These are phyloP conservation scores for Drosophila aldrichi DNA, from an alignment of 2,888 invertebrate genomes.

Conservation along the genomic window DNA sequence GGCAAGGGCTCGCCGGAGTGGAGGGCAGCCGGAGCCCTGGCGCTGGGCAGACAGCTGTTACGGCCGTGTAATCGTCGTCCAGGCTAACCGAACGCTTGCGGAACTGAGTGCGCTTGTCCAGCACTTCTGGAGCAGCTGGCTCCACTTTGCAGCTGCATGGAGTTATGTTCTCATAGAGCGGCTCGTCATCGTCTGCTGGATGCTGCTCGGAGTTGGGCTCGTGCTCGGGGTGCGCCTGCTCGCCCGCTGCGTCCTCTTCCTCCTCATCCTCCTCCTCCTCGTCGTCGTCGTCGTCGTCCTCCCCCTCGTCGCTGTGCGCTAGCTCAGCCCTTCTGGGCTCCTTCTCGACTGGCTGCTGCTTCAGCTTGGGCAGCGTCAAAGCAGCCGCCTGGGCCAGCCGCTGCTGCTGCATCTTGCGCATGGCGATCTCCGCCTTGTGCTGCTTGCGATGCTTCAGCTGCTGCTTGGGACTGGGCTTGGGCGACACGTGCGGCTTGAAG, in stretches of 20 bases:
- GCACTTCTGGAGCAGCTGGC: conserved; percentile 47
- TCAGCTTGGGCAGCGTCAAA: conserved; percentile 64
- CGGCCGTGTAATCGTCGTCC: conserved; percentile 86
- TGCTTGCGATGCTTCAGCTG: conserved; percentile 89
- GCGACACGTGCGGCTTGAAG: conserved; percentile 92
- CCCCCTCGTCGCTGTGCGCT: conserved; percentile 59
- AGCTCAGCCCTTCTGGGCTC: conserved; percentile 62
- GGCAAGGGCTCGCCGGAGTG: conserved; percentile 88
- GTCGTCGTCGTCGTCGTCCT: conserved; percentile 47
- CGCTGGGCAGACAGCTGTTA: conserved; percentile 66
- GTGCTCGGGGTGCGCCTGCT: conserved; percentile 28
- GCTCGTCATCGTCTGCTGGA: conserved; percentile 68
- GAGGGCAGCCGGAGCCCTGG: conserved; percentile 86
- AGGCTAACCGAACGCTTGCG: conserved; percentile 91
- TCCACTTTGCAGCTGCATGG: conserved; percentile 84
- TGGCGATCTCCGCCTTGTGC: conserved; percentile 85
- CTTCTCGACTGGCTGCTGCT: conserved; percentile 54
- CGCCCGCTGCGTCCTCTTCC: conserved; percentile 28
- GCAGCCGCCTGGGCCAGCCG: conserved; percentile 81
- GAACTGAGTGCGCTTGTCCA: conserved; percentile 88
- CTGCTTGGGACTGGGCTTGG: conserved; percentile 87
- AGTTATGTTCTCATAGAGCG: conserved; percentile 82
- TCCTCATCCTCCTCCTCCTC: conserved; percentile 51
- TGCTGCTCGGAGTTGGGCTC: conserved; percentile 48
- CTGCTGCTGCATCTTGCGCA: conserved; percentile 87